Conservation (phyloP, 2,888 invertebrate species). For the Noctua janthina region DNA sequence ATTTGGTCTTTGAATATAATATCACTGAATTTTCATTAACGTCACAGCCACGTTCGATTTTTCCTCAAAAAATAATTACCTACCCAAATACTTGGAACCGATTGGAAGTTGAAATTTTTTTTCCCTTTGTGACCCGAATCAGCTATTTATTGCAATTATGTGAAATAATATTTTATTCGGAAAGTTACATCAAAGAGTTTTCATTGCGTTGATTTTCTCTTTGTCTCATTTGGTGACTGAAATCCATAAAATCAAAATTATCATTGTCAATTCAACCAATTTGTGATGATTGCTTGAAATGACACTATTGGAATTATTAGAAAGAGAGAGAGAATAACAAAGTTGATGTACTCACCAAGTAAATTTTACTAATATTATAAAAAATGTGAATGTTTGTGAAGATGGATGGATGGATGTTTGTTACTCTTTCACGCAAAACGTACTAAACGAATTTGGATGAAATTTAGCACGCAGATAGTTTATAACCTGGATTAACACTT, state of each 20-base stretch:
- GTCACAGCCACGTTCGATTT: constrained; percentile 8
- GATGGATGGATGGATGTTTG: too few relatives aligned
- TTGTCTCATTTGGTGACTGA: constrained; percentile 52
- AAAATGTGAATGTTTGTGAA: too few relatives aligned
- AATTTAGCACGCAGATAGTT: too few relatives aligned
- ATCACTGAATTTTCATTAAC: constrained; percentile 2
- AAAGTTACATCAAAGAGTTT: constrained; percentile 63
- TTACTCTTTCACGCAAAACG: too few relatives aligned
- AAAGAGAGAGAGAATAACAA: background rate
- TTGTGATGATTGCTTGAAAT: constrained; percentile 16
- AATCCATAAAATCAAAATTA: constrained; percentile 39
- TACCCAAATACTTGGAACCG: constrained; percentile 21
- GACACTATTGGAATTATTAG: background rate
- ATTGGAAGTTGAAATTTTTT: constrained; percentile 33
- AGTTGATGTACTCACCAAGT: too few relatives aligned
- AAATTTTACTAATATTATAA: too few relatives aligned
- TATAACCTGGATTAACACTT: too few relatives aligned
- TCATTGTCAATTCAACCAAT: constrained; percentile 36
- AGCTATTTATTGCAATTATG: constrained; percentile 48
- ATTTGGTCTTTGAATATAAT: background rate
- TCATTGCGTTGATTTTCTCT: constrained; percentile 57
- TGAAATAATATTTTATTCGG: constrained; percentile 50
- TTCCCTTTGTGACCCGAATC: constrained; percentile 18
- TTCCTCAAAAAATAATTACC: constrained; percentile 32
- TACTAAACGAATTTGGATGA: too few relatives aligned